phyloP scores from a whole-genome alignment of 2,797 vertebrate species.

The Micropoecilia bifurca region DNA sequence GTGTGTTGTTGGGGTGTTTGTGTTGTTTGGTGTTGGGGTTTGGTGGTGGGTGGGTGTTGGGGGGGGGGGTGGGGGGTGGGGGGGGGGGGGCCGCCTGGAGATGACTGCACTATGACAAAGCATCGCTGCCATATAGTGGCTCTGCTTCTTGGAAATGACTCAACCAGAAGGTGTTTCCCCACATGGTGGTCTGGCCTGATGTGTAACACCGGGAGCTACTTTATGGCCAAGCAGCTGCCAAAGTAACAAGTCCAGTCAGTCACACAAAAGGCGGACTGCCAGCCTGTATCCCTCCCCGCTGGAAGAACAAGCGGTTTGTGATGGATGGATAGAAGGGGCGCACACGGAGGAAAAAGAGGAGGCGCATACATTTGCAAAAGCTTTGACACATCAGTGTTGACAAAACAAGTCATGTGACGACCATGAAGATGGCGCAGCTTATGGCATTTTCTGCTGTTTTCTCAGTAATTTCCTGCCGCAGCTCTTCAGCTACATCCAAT shows the following conservation, averaged over 20 bases:
- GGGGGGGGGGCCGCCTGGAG: too few species aligned
- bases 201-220: slow-evolving; percentile 52
- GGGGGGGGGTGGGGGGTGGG: too few species aligned
- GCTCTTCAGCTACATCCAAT: slow-evolving; percentile 36
- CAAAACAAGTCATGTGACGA: slow-evolving; percentile 82
- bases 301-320: slow-evolving; percentile 50
- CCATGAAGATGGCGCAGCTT: slow-evolving; percentile 82
- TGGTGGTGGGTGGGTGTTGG: too few species aligned
- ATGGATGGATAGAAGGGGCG: slow-evolving; percentile 59
- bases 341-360: slow-evolving; percentile 31
- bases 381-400: slow-evolving; percentile 80
- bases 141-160: slow-evolving; percentile 66
- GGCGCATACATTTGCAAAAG: slow-evolving; percentile 61
- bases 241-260: slow-evolving; percentile 50
- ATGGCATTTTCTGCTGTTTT: slow-evolving; percentile 61
- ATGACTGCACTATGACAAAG: slow-evolving; percentile 74
- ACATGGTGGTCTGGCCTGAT: slow-evolving; percentile 58
- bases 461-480: slow-evolving; percentile 40
- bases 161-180: slow-evolving; percentile 69
- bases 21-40: too few species aligned
- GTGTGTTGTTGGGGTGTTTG: too few species aligned
- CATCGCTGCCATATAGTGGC: slow-evolving; percentile 35
- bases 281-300: slow-evolving; percentile 24
- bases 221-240: slow-evolving; percentile 36
- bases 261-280: slow-evolving; percentile 22